A percentile compares a stretch with the other conserved stretches of the same genome.
phyloP scores from a whole-genome alignment of 2,888 invertebrate species.

The Lasioglossum malachurum region DNA sequence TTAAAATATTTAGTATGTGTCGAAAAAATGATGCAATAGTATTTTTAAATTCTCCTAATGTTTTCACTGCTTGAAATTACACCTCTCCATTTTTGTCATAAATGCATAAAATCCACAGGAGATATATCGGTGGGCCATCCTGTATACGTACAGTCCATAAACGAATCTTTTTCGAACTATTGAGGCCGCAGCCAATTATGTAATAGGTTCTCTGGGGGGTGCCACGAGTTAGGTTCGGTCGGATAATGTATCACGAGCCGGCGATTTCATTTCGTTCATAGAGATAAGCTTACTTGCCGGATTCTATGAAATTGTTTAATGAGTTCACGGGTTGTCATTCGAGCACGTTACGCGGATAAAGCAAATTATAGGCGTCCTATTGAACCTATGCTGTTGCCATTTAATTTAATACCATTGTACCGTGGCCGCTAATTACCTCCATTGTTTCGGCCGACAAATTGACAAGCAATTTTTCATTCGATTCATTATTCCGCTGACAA shows the following conservation, averaged over 20 bases:
- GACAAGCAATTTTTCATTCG: slow-evolving; percentile 44
- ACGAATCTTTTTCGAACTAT: neutral
- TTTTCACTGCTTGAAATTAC: no score
- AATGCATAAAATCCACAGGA: no score
- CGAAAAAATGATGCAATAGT: no score
- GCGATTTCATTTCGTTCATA: neutral
- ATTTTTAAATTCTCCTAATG: no score
- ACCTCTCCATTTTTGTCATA: no score
- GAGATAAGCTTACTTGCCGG: neutral
- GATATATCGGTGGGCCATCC: no score
- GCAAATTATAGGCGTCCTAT: slow-evolving; percentile 35
- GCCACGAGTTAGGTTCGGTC: neutral
- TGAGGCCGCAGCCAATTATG: neutral
- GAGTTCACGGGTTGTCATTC: slow-evolving; percentile 52
- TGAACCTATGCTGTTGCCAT: slow-evolving; percentile 31
- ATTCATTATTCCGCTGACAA: slow-evolving; percentile 34
- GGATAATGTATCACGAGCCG: neutral
- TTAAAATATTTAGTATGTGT: no score
- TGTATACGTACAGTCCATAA: neutral
- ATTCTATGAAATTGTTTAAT: slow-evolving; percentile 60
- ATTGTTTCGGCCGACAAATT: slow-evolving; percentile 32
- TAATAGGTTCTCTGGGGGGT: neutral
- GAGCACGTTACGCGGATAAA: slow-evolving; percentile 31
- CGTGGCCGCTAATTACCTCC: slow-evolving; percentile 39
- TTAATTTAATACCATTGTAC: slow-evolving; percentile 50